Base-by-base conservation (phyloP, 2,797 vertebrate genomes). In the Selene dorsalis region DNA sequence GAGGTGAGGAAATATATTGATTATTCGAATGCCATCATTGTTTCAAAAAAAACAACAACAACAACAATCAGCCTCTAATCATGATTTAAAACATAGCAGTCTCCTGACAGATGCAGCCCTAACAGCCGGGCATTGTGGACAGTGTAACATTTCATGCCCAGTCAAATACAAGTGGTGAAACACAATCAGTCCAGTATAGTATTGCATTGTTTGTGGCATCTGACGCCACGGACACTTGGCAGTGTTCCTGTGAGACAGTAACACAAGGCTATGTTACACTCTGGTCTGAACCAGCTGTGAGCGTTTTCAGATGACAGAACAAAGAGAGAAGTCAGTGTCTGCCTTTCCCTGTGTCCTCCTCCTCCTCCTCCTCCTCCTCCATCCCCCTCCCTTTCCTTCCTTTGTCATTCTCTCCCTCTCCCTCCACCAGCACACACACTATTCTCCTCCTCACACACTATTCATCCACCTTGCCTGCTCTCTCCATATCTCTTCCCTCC, bases 131-230 rank as follows among this genome's bases (percentile, higher is more conserved):
- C 77, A 84, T 77, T 84, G 76, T 77, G 77, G 62, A 83, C 78
- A 85, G 89, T 82, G 85, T 92, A 84, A 77, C 72, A 79, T 91
- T 92, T 90, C 86, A 78, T 88, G 76, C 65, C 76, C 38, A 60
- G 75, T 84, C 87, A 84, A 84, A 89, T 62, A 84, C 85, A 90
- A 88, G 72, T 65, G 75, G 81, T 87, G 91, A 91, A 93, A 93
- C 89, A 88, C 88, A 91, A 92, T 89, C 91, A 74, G 87, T 76
- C 82, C 71, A 76, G 87, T 92, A 52, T 93, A 91, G 89, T 83
- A 39, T 93, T 92, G 84, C 93, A 91, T 87, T 92, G 92, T 93
- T 92, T 88, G 91, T 84, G 88, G 88, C 89, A 92, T 93, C 87
- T 85, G 90, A 92, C 50, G 88, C 90, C 79, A 80, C 66, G 14